Evolutionary conservation across 2,797 vertebrate species (phyloP), one percentile per base, ranked within the genome.

Genomic region (Urocyon cinereoargenteus): DNA sequence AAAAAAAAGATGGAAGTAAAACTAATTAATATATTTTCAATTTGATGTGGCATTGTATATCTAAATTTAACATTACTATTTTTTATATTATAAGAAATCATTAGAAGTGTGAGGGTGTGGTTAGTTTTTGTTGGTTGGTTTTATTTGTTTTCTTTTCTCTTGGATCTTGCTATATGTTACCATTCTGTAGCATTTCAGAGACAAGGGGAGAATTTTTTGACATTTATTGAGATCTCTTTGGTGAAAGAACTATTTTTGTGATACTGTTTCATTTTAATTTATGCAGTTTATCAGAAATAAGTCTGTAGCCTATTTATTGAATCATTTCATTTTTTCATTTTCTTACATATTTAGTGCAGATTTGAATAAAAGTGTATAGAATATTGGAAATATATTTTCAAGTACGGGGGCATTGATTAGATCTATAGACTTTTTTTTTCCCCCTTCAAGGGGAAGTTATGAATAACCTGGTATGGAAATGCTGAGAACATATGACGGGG

Each of bases 181-280:
- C 24, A 28, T 92, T 84, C 19, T 64, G 6, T 24, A 92, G 31
- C 26, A 40, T 79, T 93, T 92, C 22, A 90, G 85, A 92, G 40
- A 78, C 1, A 68, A 93, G 84, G 7, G 59, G 21, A 96, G 61
- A 51, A 34, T 49, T 91, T 81, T 86, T 93, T 77, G 21, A 51
- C 49, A 51, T 90, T 94, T 18, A 66, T 77, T 90, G 62, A 86
- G 90, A 86, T 0, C 31, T 34, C 95, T 88, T 85, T 59, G 57
- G 62, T 73, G 34, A 81, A 94, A 91, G 19, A 94, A 15, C 36
- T 85, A 1, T 92, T 94, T 93, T 78, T 77, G 34, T 81, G 49
- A 18, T 61, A 90, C 45, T 86, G 9, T 70, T 93, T 86, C 24
- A 91, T 94, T 91, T 92, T 93, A 75, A 96, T 64, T 81, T 91